These are phyloP conservation scores for Drosophila sordidula DNA, from an alignment of 2,888 invertebrate genomes.

Conservation along the genomic window DNA sequence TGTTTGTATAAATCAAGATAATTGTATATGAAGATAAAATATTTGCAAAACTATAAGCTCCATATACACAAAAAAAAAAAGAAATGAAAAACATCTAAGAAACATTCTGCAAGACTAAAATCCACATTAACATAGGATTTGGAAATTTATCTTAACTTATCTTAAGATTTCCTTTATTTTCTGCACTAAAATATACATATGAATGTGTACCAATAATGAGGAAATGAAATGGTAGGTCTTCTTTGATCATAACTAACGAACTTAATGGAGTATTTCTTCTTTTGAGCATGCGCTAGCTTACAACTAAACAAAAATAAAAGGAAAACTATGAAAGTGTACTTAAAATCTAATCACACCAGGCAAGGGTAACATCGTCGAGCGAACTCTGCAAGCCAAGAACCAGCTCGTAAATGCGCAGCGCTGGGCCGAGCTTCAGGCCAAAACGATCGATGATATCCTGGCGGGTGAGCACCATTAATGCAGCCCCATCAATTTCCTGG, in stretches of 20 bases:
- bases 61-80: background rate
- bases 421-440: slow-evolving; percentile 94
- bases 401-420: slow-evolving; percentile 92
- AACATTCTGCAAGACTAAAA: background rate
- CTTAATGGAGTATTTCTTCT: slow-evolving; percentile 6
- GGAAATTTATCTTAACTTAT: background rate
- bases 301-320: slow-evolving; percentile 1
- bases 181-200: slow-evolving; percentile 9
- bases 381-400: slow-evolving; percentile 84
- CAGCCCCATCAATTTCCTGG: slow-evolving; percentile 96
- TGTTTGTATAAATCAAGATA: background rate
- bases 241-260: slow-evolving; percentile 10
- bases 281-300: background rate
- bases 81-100: background rate
- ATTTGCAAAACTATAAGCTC: background rate
- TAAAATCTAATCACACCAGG: slow-evolving; percentile 44
- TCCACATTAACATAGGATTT: too few species aligned
- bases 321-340: background rate
- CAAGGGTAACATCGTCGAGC: slow-evolving; percentile 42
- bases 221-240: slow-evolving; percentile 12
- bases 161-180: slow-evolving; percentile 1
- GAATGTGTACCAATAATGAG: slow-evolving; percentile 13
- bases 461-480: slow-evolving; percentile 92
- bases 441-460: slow-evolving; percentile 93
- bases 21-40: background rate